Evolutionary conservation across 2,113 vertebrate genomes (phyloP).

Genomic region (Panthera tigris): DNA sequence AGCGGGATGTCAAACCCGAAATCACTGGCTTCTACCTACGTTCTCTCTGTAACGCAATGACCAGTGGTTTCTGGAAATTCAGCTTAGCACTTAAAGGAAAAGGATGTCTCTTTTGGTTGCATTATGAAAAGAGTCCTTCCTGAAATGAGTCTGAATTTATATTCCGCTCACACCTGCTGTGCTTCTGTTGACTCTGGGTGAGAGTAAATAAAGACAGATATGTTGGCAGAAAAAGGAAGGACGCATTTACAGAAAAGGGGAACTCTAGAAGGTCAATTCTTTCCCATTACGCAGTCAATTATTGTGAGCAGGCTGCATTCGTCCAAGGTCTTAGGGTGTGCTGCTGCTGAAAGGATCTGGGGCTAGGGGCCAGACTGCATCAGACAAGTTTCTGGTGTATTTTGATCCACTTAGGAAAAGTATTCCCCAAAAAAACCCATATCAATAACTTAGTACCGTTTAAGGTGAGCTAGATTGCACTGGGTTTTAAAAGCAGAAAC

Average conservation of each 20-base stretch:
- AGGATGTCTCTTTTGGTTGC: fast-evolving
- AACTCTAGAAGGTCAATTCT: background rate
- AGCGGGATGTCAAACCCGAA: fast-evolving
- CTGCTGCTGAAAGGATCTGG: background rate
- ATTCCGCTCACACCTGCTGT: background rate
- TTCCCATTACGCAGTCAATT: background rate
- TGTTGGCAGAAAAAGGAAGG: background rate
- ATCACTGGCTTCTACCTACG: fast-evolving
- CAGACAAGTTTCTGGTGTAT: background rate
- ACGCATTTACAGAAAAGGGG: background rate
- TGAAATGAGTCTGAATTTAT: background rate
- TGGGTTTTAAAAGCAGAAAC: background rate
- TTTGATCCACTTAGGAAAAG: background rate
- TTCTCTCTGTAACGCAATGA: fast-evolving
- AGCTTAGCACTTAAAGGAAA: background rate
- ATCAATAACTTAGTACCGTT: background rate
- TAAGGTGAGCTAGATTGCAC: background rate
- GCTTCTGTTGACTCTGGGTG: background rate
- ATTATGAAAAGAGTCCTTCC: background rate
- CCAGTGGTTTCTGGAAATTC: background rate
- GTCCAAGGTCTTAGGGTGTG: background rate
- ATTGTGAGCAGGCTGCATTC: background rate
- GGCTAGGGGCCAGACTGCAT: fast-evolving
- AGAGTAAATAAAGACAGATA: background rate
- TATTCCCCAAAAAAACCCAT: background rate